Evolutionary conservation across 2,888 invertebrate species (phyloP), one percentile per base, ranked within the genome.

Genomic region (Mesorhabditis spiculigera): DNA sequence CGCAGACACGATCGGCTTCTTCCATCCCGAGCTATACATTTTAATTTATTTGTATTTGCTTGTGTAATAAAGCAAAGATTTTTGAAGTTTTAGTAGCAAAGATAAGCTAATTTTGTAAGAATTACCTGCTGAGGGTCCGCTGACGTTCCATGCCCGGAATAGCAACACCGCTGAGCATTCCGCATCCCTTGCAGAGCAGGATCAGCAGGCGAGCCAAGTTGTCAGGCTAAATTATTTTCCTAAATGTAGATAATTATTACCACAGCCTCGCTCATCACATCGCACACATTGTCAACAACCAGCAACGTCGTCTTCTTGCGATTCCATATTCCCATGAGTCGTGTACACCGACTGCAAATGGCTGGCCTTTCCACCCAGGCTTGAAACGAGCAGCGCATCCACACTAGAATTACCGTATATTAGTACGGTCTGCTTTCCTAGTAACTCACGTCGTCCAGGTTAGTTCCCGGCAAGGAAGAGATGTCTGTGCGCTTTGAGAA

Each of bases 181-280:
- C 93, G 86, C 93, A 91, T 1, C 93, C 93, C 87, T 94, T 93
- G 88, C 93, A 92, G 89, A 94, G 93, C 70, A 93, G 90, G 75
- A 93, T 89, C 84, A 94, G 90, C 68, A 93, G 92, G 84, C 93
- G 92, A 44, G 93, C 91, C 72, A 93, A 90, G 87, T 93, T 93
- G 44, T 92, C 92, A 8, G 93, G 93, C 93, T 93, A 89, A 64
- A 88, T 87, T 16, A 50, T 50, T n/a, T 16, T 63, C 8, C 28
- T 8, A 28, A 10, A 16, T 63, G 58, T 50, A 50, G 58, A 50
- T 50, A 10, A 50, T 50, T n/a, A 8, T 42, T 42, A 72, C 90
- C 85, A 93, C 93, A 86, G 92, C 91, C 88, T 94, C 93, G 75
- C 91, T 90, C 73, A 94, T 89, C 5, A 93, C 93, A 87, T 93